Conservation (phyloP, 1,140 invertebrate species). For the Drosophila equinoxialis region DNA sequence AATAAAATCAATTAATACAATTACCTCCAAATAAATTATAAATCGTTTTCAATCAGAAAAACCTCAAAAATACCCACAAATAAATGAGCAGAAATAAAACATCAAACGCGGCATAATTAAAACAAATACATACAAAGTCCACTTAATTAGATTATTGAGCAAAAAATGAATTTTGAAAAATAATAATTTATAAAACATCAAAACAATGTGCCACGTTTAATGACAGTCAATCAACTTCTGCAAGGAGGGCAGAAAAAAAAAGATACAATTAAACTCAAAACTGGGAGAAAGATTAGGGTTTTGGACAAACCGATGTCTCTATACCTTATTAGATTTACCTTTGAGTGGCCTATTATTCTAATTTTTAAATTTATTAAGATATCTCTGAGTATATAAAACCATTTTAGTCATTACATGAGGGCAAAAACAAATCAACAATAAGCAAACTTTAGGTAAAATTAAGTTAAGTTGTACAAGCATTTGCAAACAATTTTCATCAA, state of each 20-base stretch:
- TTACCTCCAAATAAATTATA: conserved; percentile 55
- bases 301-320: background rate
- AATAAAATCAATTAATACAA: conserved; percentile 49
- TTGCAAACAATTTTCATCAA: too few relatives aligned
- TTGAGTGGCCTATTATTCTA: background rate
- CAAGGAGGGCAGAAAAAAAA: conserved; percentile 6
- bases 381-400: too few relatives aligned
- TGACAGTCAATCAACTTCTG: conserved; percentile 33
- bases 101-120: conserved; percentile 69
- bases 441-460: too few relatives aligned
- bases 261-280: background rate
- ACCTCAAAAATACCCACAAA: background rate
- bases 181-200: conserved; percentile 17
- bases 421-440: too few relatives aligned
- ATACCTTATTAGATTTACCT: background rate
- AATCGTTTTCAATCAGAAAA: conserved; percentile 41
- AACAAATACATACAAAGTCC: conserved; percentile 45
- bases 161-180: conserved; percentile 11
- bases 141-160: conserved; percentile 58
- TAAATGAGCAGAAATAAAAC: conserved; percentile 30
- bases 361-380: too few relatives aligned
- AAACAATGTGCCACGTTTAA: conserved; percentile 35
- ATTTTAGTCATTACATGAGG: too few relatives aligned
- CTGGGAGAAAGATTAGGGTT: background rate
- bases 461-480: too few relatives aligned